phyloP scores from a whole-genome alignment of 2,888 invertebrate genomes.

The Drosophila subsilvestris region DNA sequence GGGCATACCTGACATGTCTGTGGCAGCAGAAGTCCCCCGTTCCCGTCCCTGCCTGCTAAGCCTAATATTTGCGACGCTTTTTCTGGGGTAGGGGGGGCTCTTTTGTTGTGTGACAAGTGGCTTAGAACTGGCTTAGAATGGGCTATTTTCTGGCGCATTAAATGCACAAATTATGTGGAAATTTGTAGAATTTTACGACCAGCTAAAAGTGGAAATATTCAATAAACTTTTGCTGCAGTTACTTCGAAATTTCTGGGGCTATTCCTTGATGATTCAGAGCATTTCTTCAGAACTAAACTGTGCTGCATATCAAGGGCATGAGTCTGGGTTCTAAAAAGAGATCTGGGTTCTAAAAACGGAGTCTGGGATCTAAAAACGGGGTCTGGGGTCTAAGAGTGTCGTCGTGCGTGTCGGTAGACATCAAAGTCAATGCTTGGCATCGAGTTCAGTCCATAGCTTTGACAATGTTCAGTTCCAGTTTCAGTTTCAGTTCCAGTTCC shows the following conservation, averaged over 20 bases:
- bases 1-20: constrained; percentile 15
- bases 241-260: neutral
- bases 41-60: neutral
- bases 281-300: constrained; percentile 15
- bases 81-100: neutral
- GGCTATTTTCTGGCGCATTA: constrained; percentile 14
- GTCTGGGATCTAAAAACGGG: neutral
- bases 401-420: constrained; percentile 70
- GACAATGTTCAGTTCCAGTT: constrained; percentile 25
- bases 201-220: neutral
- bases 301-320: constrained; percentile 48
- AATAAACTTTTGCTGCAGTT: neutral
- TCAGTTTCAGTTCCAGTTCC: constrained; percentile 18
- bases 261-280: neutral
- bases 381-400: constrained; percentile 64
- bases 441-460: constrained; percentile 36
- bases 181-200: neutral
- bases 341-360: no score
- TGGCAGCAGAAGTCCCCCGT: neutral
- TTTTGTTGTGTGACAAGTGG: constrained; percentile 19
- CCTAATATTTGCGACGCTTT: neutral
- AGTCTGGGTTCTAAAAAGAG: constrained; percentile 24
- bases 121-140: constrained; percentile 23
- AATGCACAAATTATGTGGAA: constrained; percentile 16
- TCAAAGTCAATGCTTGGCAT: constrained; percentile 54